phyloP scores from a whole-genome alignment of 2,113 vertebrate genomes.

The Myrmecobius fasciatus region DNA sequence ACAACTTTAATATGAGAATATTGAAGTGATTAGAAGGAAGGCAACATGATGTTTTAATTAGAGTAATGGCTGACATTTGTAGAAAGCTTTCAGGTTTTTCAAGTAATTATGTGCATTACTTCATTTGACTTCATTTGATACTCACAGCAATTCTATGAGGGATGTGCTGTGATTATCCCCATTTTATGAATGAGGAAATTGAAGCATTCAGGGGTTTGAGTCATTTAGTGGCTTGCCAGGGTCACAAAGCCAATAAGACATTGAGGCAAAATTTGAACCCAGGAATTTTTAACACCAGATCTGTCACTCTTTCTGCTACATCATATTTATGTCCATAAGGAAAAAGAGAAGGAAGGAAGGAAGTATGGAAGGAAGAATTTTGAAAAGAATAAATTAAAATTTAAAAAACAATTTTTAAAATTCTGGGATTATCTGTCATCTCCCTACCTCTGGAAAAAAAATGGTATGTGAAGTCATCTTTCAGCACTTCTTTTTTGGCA shows the following conservation, averaged over 20 bases:
- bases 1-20: background rate
- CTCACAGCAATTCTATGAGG: background rate
- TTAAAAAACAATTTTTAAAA: background rate
- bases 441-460: background rate
- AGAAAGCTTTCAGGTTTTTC: background rate
- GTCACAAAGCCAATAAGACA: background rate
- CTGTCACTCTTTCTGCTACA: background rate
- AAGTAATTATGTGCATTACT: background rate
- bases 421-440: background rate
- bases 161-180: background rate
- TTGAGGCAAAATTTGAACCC: background rate
- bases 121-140: background rate
- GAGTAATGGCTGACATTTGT: background rate
- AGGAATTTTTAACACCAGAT: background rate
- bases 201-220: background rate
- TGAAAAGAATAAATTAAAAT: background rate
- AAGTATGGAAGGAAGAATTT: background rate
- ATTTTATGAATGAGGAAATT: background rate
- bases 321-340: background rate
- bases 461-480: background rate
- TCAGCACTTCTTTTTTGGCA: background rate
- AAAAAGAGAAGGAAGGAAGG: background rate
- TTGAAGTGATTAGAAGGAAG: background rate
- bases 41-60: background rate
- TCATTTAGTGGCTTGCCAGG: background rate